Evolutionary conservation across 2,888 invertebrate species (phyloP), one percentile per base, ranked within the genome.

Genomic region (Diploptera punctata): DNA sequence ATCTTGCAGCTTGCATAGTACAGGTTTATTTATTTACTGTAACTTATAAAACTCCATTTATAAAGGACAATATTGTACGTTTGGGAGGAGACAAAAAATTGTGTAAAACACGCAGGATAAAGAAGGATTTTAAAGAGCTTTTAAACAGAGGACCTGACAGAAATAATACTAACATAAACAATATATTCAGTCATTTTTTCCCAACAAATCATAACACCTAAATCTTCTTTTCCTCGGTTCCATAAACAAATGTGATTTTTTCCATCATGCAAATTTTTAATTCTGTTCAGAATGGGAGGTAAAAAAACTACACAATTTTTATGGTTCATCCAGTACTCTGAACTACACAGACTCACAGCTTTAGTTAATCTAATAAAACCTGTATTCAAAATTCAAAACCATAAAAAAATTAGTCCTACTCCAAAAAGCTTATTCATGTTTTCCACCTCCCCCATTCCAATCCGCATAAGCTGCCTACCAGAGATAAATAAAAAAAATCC

Each of bases 301-400:
- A 21, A 54, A 21, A 65, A 65, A 65, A 65, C 18, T 2, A 18
- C 16, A n/a, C 65, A 65, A 44, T 26, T 26, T 65, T 47, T 26
- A 47, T 24, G 18, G 65, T 47, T 65, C 65, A 65, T 24, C 29
- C 26, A 18, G 18, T 29, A 26, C 62, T 33, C 21, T 18, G 43
- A 21, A 33, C 47, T 21, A 26, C 38, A 19, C 47, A 65, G 44
- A 67, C 68, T 49, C 13, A 19, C 67, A 47, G 49, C 43, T 72
- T 68, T 62, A 47, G 49, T 62, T 72, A 72, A 72, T 72, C 72
- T 72, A 68, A 68, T 72, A 72, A 61, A 72, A 68, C 72, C 60
- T 49, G 38, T 52, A 61, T 65, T 61, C 44, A 43, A 60, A 72
- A 72, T 68, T 61, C 65, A 72, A 68, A 52, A 68, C 71, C 62